Evolutionary conservation across 2,888 invertebrate species (phyloP), one percentile per base, ranked within the genome.

Genomic region (Sthenelais limicola): DNA sequence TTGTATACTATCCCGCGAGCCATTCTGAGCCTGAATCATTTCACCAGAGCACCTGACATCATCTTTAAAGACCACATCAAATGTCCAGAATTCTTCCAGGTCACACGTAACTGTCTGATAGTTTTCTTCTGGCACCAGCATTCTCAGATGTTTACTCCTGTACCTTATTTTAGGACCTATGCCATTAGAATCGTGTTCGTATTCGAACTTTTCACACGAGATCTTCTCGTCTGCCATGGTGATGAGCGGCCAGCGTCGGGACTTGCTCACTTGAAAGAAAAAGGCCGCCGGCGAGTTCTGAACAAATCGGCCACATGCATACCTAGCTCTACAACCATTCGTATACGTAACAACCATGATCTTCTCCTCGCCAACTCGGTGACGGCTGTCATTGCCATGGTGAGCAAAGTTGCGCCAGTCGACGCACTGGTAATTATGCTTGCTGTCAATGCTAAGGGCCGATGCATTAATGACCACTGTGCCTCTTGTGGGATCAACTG

Each of bases 241-340:
- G 26, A 76, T 71, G 54, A 76, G 69, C 3, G 77, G 77, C 77
- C 77, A 77, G 15, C 21, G 33, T 18, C 38, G 54, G 12, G 35
- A 28, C n/a, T 35, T 21, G 51, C 77, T 75, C n/a, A 77, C 18
- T 35, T 75, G 66, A n/a, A 77, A 26, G 52, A 66, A 71, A 51
- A 77, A 35, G n/a, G 72, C 70, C 7, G 68, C 47, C 18, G 62
- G 49, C 2, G 58, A 58, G 26, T 62, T 62, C 71, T 74, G 74
- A 32, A 69, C 56, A 32, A 78, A 49, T 24, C 72, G 43, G 4
- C 68, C 71, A 48, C 79, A 79, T 9, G 66, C 66, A 69, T 77
- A 79, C 18, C 79, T 38, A 7, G 76, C 73, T 24, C 72, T 30
- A 43, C 79, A 79, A 4, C 79, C 79, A 32, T 77, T 75, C 18